Conservation (phyloP, 2,797 vertebrate genomes). For the Sphaeramia orbicularis region DNA sequence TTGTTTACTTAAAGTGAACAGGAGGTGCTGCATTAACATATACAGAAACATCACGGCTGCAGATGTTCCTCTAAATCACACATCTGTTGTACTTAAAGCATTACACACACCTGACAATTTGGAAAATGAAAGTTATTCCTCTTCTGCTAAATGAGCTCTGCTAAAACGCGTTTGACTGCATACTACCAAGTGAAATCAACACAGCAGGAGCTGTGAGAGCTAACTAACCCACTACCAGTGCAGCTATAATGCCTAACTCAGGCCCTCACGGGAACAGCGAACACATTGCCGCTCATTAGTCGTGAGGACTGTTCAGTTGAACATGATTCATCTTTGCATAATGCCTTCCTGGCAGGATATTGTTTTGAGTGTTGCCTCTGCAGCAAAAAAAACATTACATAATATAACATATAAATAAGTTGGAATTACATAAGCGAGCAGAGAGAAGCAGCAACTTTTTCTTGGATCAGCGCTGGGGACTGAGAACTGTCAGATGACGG, state of each 20-base stretch:
- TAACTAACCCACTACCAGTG: slow-evolving; percentile 11
- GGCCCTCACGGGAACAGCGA: slow-evolving; percentile 21
- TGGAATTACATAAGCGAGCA: slow-evolving; percentile 63
- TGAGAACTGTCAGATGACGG: slow-evolving; percentile 61
- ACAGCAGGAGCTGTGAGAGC: slow-evolving; percentile 6
- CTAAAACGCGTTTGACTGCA: slow-evolving; percentile 29
- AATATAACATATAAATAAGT: slow-evolving; percentile 67
- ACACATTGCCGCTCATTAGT: slow-evolving; percentile 40
- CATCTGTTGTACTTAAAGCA: slow-evolving; percentile 49
- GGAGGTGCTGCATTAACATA: slow-evolving; percentile 32
- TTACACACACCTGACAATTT: slow-evolving; percentile 34
- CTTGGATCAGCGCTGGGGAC: slow-evolving; percentile 54
- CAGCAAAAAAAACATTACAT: slow-evolving; percentile 57
- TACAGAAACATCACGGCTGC: slow-evolving; percentile 27
- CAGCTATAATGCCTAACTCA: slow-evolving; percentile 10
- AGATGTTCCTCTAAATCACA: slow-evolving; percentile 47
- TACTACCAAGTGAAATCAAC: slow-evolving; percentile 24
- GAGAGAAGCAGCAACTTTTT: slow-evolving; percentile 56
- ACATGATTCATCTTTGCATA: slow-evolving; percentile 49
- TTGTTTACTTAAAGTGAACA: slow-evolving; percentile 27
- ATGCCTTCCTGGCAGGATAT: slow-evolving; percentile 46
- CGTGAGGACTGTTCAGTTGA: slow-evolving; percentile 29
- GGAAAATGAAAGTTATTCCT: slow-evolving; percentile 32
- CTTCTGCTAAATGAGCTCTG: slow-evolving; percentile 23
- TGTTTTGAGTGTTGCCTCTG: slow-evolving; percentile 52